A percentile compares a stretch with the other conserved stretches of the same genome.
Evolutionary conservation across 2,113 vertebrate species (phyloP).

Genomic region (Peromyscus leucopus): DNA sequence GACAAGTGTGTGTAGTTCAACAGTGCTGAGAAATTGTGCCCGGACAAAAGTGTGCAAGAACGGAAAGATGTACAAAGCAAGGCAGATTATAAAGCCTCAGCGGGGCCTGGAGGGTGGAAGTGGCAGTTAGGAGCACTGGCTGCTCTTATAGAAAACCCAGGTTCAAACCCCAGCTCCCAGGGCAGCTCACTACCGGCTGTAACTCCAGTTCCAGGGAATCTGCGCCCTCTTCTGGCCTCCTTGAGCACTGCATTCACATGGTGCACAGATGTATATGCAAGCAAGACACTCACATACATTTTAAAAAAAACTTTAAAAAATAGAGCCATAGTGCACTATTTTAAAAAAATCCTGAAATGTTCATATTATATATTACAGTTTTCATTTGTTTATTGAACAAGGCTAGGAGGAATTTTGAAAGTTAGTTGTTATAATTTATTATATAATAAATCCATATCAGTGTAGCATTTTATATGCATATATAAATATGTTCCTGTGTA

Average conservation of each 20-base stretch:
- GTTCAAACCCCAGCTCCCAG: not conserved
- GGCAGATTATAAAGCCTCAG: constrained; percentile 90
- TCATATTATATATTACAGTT: constrained; percentile 88
- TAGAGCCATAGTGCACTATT: too few relatives aligned
- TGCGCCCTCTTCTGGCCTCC: not conserved
- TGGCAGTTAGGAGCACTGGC: not conserved
- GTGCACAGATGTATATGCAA: not conserved
- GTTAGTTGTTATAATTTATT: constrained; percentile 87
- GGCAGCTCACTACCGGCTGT: not conserved
- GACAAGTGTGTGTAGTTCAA: constrained; percentile 97
- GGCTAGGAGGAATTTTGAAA: constrained; percentile 87
- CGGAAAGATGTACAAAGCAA: constrained; percentile 89
- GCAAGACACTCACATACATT: not conserved
- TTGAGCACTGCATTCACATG: not conserved
- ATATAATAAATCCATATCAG: constrained; percentile 89
- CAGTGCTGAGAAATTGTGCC: constrained; percentile 93
- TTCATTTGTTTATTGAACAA: constrained; percentile 91
- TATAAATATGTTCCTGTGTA: constrained; percentile 73
- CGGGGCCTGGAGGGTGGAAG: not conserved
- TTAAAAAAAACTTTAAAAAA: not conserved
- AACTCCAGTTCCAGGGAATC: not conserved
- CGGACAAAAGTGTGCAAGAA: constrained; percentile 87
- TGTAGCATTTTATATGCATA: constrained; percentile 84
- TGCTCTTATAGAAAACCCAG: not conserved
- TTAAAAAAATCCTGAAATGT: constrained; percentile 86